Evolutionary conservation across 2,797 vertebrate genomes (phyloP).

Genomic region (Cyprinodon diabolis): DNA sequence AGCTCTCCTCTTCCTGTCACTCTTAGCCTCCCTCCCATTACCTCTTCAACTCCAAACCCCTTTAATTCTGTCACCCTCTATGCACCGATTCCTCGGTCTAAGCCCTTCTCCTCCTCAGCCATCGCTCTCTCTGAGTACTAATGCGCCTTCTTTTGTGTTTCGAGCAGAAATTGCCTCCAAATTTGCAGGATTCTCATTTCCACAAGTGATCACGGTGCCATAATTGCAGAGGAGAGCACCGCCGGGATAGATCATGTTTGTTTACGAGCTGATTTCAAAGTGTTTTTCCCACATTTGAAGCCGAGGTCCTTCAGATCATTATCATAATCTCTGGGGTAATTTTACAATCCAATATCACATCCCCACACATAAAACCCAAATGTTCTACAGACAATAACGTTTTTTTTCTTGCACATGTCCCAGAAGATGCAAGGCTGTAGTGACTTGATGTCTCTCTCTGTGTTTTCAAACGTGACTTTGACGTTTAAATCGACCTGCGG

Average conservation of each 20-base stretch:
- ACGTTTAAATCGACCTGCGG: too few relatives aligned
- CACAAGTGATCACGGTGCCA: slow-evolving; percentile 31
- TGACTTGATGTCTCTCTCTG: too few relatives aligned
- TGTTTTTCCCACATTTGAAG: slow-evolving; percentile 19
- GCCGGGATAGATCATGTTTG: slow-evolving; percentile 24
- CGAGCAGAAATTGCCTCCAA: slow-evolving; percentile 54
- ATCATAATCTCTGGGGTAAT: background rate
- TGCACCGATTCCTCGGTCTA: slow-evolving; percentile 57
- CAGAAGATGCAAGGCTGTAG: too few relatives aligned
- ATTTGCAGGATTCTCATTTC: slow-evolving; percentile 54
- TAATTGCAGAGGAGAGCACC: slow-evolving; percentile 28
- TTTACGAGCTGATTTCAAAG: slow-evolving; percentile 19
- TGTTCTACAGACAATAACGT: background rate
- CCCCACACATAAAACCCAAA: background rate
- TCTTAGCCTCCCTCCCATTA: slow-evolving; percentile 47
- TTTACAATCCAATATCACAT: background rate
- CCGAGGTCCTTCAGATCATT: background rate
- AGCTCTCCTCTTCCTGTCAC: slow-evolving; percentile 53
- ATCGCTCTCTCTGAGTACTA: slow-evolving; percentile 29
- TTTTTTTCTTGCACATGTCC: too few relatives aligned
- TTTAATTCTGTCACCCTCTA: slow-evolving; percentile 54
- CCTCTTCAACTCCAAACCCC: slow-evolving; percentile 33
- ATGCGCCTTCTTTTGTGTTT: slow-evolving; percentile 49
- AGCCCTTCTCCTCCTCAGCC: slow-evolving; percentile 41
- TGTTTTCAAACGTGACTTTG: too few relatives aligned